Base-by-base conservation (phyloP, 2,113 vertebrate genomes). In the Labrus mixtus region DNA sequence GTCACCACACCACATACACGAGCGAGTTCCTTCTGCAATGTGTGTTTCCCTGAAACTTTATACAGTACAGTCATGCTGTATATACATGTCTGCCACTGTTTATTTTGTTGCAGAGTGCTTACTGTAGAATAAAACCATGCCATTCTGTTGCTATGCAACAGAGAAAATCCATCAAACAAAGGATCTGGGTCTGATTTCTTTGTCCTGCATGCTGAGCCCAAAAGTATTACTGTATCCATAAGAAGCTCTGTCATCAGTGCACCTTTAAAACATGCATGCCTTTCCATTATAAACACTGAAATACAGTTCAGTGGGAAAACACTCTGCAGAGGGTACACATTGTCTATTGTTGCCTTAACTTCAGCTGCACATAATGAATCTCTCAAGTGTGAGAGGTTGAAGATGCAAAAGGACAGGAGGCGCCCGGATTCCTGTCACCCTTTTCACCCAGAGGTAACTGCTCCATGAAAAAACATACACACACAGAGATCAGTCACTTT, bases 401-500 rank as follows among this genome's bases (percentile, higher is more conserved):
- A 97, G 93, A 96, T 96, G 61, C 98, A 99, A 92, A 99, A 99
- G 92, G 97, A 98, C 93, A 94, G 98, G 90, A 92, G 97, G 78
- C 96, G 97, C 19, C 98, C 98, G 13, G 97, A 99, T 87, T 96
- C 96, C 57, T 99, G 98, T 89, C 98, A 99, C 69, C 97, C 97
- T 78, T 99, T 97, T 85, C 98, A 99, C 85, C 96, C 97, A 16
- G 96, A 98, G 94, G 97, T 97, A 93, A 73, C 51, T 16, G 2
- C 29, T 20, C 46, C 48, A 55, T 48, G 17, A 33, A 33, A 33
- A 6, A 16, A 54, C 63, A 23, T 59, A 60, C 1, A 22, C 22
- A 41, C n/a, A 45, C 58, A 51, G 11, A 37, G 19, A 57, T 57
- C 2, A 11, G 23, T 29, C 46, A 19, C 23, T n/a, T n/a, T 37